Conservation (phyloP, 2,888 invertebrate genomes). For the Caenorhabditis uteleia region DNA sequence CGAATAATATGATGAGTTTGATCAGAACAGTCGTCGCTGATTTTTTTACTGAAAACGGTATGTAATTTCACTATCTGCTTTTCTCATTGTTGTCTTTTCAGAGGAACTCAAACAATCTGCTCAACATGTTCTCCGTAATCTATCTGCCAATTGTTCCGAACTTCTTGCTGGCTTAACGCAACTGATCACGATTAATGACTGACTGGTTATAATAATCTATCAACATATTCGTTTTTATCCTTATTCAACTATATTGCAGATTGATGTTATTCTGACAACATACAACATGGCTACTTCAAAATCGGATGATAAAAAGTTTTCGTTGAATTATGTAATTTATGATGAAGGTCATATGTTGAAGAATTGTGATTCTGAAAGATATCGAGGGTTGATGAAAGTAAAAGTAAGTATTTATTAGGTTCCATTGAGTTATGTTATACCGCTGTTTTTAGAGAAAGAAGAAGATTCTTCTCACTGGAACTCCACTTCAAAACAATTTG, state of each 20-base stretch:
- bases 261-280: slow-evolving; percentile 61
- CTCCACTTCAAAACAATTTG: slow-evolving; percentile 93
- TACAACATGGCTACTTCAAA: slow-evolving; percentile 83
- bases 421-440: background rate
- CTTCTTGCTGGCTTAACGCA: slow-evolving; percentile 24
- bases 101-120: slow-evolving; percentile 48
- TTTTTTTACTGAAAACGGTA: slow-evolving; percentile 31
- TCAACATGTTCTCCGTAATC: slow-evolving; percentile 46
- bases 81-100: slow-evolving; percentile 1
- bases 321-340: slow-evolving; percentile 88
- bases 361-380: slow-evolving; percentile 89
- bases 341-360: slow-evolving; percentile 95
- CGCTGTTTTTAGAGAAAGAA: slow-evolving; percentile 77
- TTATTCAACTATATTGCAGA: too few species aligned
- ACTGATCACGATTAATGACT: background rate
- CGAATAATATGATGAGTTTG: slow-evolving; percentile 40
- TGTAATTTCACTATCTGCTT: too few species aligned
- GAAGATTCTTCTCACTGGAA: slow-evolving; percentile 88
- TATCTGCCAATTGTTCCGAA: slow-evolving; percentile 47
- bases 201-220: background rate
- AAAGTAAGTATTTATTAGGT: slow-evolving; percentile 36
- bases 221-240: background rate
- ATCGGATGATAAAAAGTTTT: slow-evolving; percentile 86
- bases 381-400: slow-evolving; percentile 58
- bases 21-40: slow-evolving; percentile 35